These are phyloP conservation scores for Rhinoderma darwinii DNA, from an alignment of 2,113 vertebrate genomes.

Conservation along the genomic window DNA sequence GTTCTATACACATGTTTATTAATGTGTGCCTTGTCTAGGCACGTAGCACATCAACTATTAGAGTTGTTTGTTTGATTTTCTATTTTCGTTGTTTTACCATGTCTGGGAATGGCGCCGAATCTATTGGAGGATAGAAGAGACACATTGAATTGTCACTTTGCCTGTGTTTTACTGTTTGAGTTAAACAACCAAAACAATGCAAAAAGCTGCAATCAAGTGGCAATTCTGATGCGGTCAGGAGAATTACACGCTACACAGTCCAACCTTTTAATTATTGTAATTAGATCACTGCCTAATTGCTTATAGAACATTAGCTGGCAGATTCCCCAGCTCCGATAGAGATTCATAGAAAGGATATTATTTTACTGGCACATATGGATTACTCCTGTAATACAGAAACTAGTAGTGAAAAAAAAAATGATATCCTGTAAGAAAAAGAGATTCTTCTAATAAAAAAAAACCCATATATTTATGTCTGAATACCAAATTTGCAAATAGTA, in stretches of 20 bases:
- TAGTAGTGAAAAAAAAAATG: background rate
- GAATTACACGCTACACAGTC: slow-evolving; percentile 55
- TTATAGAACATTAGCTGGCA: slow-evolving; percentile 49
- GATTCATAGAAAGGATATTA: background rate
- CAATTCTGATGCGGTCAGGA: slow-evolving; percentile 26
- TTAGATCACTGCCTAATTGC: slow-evolving; percentile 58
- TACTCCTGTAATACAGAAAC: background rate
- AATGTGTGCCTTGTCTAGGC: background rate
- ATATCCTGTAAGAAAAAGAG: background rate
- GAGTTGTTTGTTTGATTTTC: slow-evolving; percentile 9
- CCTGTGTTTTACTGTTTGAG: slow-evolving; percentile 50
- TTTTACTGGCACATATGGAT: slow-evolving; percentile 8
- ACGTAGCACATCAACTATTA: background rate
- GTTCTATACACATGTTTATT: background rate
- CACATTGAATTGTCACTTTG: slow-evolving; percentile 33
- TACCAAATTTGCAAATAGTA: too few relatives aligned
- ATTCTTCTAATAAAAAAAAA: background rate
- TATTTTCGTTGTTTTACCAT: slow-evolving; percentile 8
- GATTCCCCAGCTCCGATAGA: slow-evolving; percentile 24
- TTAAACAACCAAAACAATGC: background rate
- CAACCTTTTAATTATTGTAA: slow-evolving; percentile 60
- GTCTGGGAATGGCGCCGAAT: background rate
- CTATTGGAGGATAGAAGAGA: background rate
- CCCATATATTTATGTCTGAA: background rate
- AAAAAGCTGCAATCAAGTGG: background rate